Percentiles rank a stretch among this genome's conserved stretches.
These are phyloP conservation scores for Danio jaintianensis DNA, from an alignment of 2,797 vertebrate species.

Conservation along the genomic window DNA sequence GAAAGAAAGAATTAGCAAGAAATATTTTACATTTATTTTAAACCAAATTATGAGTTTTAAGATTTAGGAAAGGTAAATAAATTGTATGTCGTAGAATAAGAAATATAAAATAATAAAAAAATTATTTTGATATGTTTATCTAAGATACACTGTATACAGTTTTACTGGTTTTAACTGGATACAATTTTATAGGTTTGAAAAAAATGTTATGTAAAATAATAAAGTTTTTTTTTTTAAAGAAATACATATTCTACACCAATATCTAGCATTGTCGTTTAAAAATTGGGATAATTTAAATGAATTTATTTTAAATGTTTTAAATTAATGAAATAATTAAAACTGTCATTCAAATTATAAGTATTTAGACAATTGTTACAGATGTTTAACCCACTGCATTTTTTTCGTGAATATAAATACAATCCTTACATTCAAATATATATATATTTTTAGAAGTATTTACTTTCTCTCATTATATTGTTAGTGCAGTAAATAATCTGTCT, in stretches of 20 bases:
- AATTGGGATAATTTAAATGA: too few species aligned
- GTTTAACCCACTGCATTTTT: not conserved
- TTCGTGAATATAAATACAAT: too few species aligned
- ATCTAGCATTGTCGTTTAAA: too few species aligned
- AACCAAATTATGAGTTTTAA: not conserved
- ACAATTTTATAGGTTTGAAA: not conserved
- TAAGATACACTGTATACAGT: too few species aligned
- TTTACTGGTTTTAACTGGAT: not conserved
- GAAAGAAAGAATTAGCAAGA: not conserved
- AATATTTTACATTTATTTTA: not conserved
- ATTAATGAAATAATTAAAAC: not conserved
- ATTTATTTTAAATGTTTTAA: not conserved
- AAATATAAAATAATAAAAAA: not conserved
- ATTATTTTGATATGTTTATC: not conserved
- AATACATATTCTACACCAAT: not conserved
- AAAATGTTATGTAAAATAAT: not conserved
- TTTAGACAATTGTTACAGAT: not conserved
- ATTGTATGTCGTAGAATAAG: not conserved
- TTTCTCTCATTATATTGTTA: not conserved
- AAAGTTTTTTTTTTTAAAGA: not conserved
- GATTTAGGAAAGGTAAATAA: not conserved
- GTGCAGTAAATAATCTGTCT: not conserved
- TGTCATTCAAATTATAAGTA: not conserved
- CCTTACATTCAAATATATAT: too few species aligned
- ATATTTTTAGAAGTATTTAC: too few species aligned